phyloP scores from a whole-genome alignment of 2,888 invertebrate species.

The Ligdia adustata region DNA sequence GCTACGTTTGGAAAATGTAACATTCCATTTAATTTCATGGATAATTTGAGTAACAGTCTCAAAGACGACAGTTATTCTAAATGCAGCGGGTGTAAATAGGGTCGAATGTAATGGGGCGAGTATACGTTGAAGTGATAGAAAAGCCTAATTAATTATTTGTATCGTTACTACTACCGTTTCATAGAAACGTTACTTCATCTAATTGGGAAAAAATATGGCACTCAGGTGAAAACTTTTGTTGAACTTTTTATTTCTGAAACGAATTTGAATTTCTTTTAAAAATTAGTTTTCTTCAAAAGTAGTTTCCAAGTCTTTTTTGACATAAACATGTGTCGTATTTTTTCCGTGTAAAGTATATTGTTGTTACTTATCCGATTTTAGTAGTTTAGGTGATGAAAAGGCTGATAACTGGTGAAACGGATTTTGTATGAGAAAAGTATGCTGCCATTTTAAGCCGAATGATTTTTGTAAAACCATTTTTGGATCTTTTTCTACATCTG shows the following conservation, averaged over 20 bases:
- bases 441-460: constrained; percentile 55
- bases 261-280: neutral
- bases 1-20: no score
- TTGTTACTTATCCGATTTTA: constrained; percentile 78
- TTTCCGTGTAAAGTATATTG: constrained; percentile 44
- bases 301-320: neutral
- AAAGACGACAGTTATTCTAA: constrained; percentile 54
- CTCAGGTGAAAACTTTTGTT: no score
- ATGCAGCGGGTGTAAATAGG: constrained; percentile 40
- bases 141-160: constrained; percentile 77
- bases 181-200: constrained; percentile 73
- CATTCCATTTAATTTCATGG: constrained; percentile 53
- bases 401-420: constrained; percentile 72
- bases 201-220: constrained; percentile 12
- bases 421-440: constrained; percentile 59
- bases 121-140: constrained; percentile 82
- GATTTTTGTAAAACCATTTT: constrained; percentile 38
- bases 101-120: constrained; percentile 56
- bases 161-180: constrained; percentile 76
- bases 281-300: neutral
- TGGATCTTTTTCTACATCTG: constrained; percentile 39
- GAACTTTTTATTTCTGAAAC: no score
- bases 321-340: constrained; percentile 9
- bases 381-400: constrained; percentile 79
- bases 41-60: constrained; percentile 51